These are phyloP conservation scores for Diabrotica balteata DNA, from an alignment of 2,888 invertebrate species.

Conservation along the genomic window DNA sequence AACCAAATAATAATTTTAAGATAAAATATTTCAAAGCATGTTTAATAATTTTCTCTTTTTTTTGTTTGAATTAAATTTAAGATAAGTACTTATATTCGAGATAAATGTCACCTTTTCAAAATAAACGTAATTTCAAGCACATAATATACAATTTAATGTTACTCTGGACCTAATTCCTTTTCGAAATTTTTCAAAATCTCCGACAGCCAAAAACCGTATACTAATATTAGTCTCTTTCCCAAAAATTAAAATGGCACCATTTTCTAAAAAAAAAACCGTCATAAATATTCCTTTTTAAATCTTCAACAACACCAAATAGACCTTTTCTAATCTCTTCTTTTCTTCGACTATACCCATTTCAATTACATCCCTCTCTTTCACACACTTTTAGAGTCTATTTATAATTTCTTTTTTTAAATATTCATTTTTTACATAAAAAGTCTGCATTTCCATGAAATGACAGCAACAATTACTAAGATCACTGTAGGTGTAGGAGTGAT, in stretches of 20 bases:
- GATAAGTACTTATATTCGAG: too few species aligned
- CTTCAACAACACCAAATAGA: slow-evolving; percentile 20
- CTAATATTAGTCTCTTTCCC: not conserved
- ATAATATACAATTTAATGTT: too few species aligned
- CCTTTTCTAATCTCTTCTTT: slow-evolving; percentile 6
- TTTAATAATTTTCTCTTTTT: too few species aligned
- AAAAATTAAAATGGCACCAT: slow-evolving; percentile 21
- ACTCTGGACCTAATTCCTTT: too few species aligned
- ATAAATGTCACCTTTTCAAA: too few species aligned
- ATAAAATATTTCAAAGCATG: too few species aligned
- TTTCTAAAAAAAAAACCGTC: not conserved
- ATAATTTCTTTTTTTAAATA: slow-evolving; percentile 9
- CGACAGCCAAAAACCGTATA: not conserved
- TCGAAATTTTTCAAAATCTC: too few species aligned
- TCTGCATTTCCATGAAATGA: slow-evolving; percentile 19
- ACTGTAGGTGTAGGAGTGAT: slow-evolving; percentile 2
- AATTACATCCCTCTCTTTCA: slow-evolving; percentile 3
- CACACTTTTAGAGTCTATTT: slow-evolving; percentile 9
- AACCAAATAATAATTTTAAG: too few species aligned
- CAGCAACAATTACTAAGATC: slow-evolving; percentile 17
- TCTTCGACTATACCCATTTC: slow-evolving; percentile 8
- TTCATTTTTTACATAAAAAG: slow-evolving; percentile 20
- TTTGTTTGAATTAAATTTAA: too few species aligned
- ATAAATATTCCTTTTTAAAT: slow-evolving; percentile 8
- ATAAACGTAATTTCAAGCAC: too few species aligned